Percentiles rank a stretch among this genome's conserved stretches.
Conservation (phyloP, 2,797 vertebrate genomes). For the Lutjanus argentimaculatus region DNA sequence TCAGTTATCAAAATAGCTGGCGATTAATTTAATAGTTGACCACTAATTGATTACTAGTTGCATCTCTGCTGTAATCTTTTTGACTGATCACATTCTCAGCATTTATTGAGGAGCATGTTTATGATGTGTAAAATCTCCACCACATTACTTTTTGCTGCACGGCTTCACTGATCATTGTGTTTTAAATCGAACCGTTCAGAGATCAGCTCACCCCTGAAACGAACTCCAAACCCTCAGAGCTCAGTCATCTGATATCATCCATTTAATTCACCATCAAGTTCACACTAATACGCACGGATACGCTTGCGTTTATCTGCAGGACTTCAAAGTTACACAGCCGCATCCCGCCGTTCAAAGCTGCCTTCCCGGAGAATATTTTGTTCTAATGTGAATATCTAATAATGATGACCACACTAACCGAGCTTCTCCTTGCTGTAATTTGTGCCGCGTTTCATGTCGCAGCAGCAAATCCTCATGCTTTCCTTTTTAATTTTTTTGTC, state of each 20-base stretch:
- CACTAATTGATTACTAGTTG: too few relatives aligned
- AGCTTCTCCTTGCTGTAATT: slow-evolving; percentile 84
- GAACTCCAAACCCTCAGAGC: slow-evolving; percentile 29
- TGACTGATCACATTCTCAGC: background rate
- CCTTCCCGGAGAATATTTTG: slow-evolving; percentile 38
- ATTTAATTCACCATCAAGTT: slow-evolving; percentile 45
- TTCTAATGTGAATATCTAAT: slow-evolving; percentile 83
- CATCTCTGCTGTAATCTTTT: background rate
- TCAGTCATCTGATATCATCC: slow-evolving; percentile 48
- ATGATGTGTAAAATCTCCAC: background rate
- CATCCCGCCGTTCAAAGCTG: slow-evolving; percentile 20
- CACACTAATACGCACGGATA: slow-evolving; percentile 35
- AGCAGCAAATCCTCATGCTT: slow-evolving; percentile 89
- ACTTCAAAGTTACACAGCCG: slow-evolving; percentile 52
- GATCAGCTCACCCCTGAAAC: background rate
- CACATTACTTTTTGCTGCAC: background rate
- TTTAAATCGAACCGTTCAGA: slow-evolving; percentile 10
- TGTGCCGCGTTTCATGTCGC: slow-evolving; percentile 85
- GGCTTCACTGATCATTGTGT: background rate
- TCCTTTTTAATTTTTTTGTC: slow-evolving; percentile 96
- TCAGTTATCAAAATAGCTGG: too few relatives aligned
- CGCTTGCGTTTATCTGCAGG: slow-evolving; percentile 36
- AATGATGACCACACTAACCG: slow-evolving; percentile 81
- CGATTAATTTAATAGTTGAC: too few relatives aligned
- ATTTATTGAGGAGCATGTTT: background rate